phyloP scores from a whole-genome alignment of 2,797 vertebrate species.

The Propithecus deckenii region DNA sequence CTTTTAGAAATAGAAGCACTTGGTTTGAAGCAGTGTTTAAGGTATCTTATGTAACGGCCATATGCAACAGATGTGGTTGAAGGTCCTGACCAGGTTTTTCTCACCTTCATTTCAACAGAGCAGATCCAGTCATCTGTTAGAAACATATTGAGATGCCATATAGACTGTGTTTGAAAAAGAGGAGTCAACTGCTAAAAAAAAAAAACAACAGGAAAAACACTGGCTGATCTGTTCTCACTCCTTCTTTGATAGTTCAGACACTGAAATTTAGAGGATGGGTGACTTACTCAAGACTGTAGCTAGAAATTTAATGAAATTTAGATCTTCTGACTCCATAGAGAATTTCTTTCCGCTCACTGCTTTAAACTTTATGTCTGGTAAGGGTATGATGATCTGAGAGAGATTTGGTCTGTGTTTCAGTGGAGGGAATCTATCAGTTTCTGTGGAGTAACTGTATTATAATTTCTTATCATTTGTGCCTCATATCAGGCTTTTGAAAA shows the following conservation, averaged over 20 bases:
- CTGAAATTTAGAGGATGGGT: neutral
- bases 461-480: neutral
- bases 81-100: neutral
- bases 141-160: neutral
- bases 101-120: neutral
- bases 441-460: neutral
- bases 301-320: constrained; percentile 28
- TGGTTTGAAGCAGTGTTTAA: neutral
- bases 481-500: neutral
- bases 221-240: neutral
- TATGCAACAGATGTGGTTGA: neutral
- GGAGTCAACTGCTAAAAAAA: neutral
- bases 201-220: neutral
- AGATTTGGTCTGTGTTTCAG: neutral
- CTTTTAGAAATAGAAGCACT: neutral
- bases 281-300: neutral
- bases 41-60: neutral
- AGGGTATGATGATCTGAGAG: neutral
- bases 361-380: neutral
- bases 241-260: neutral
- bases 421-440: neutral
- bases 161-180: neutral
- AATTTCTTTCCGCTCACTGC: neutral
- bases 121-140: neutral
- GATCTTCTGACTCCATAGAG: neutral